Base-by-base conservation (phyloP, 2,797 vertebrate genomes). In the Cirrhinus molitorella region DNA sequence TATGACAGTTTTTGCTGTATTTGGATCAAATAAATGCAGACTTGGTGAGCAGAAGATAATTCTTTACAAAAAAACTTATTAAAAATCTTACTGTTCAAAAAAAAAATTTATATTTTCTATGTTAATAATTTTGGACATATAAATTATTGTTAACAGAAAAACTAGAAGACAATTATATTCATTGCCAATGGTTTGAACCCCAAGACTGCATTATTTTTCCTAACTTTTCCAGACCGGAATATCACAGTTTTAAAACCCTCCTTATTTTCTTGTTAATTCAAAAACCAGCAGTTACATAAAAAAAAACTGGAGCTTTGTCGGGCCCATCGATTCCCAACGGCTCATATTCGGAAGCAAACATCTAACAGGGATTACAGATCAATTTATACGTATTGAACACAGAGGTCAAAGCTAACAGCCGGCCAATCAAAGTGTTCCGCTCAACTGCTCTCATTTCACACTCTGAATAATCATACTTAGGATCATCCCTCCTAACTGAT, bases 391-490 rank as follows among this genome's bases (percentile, higher is more conserved):
- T 81, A 87, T 71, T 68, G 59, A 87, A 83, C 81, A 63, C 63
- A 65, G 72, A 66, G 83, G 89, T 88, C 89, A 89, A 72, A 84
- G 87, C 88, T 87, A 86, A 76, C 77, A 72, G 55, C 72, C 19
- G 80, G 73, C 85, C 79, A 86, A 88, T 86, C 82, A 84, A 87
- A 85, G 53, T 70, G 70, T 85, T 86, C 76, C 77, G 57, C 81
- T 72, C 45, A 37, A 47, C 57, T 81, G 79, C 83, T 45, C 81
- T 88, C 84, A 91, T 84, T 91, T 85, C 61, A 75, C 57, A 47
- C 71, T 19, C 61, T 84, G 75, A 85, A 86, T 90, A 88, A 88
- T 67, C 83, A 86, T 82, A 70, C 16, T 49, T 21, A 45, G 19
- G 45, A 80, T 83, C 68, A 85, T 59, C 16, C 53, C 43, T 9